Evolutionary conservation across 2,797 vertebrate genomes (phyloP).

Genomic region (Phataginus tricuspis): DNA sequence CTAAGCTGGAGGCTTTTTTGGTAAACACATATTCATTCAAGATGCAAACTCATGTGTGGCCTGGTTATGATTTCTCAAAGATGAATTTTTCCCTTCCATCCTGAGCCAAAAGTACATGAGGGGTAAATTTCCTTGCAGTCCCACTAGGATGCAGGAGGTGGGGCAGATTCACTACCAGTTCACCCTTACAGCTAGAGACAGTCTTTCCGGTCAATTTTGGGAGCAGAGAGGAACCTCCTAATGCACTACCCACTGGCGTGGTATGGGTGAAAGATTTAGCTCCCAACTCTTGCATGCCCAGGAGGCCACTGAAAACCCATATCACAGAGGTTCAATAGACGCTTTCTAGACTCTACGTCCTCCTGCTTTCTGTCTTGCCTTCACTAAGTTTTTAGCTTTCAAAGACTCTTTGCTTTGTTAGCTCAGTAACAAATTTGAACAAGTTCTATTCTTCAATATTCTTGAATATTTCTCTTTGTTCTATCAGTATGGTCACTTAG

Average conservation of each 20-base stretch:
- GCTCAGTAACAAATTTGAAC: background rate
- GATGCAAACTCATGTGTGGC: background rate
- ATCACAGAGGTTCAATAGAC: background rate
- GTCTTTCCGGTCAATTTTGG: background rate
- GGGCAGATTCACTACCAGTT: background rate
- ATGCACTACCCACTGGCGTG: background rate
- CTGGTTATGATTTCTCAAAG: background rate
- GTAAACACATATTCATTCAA: background rate
- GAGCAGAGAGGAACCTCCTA: background rate
- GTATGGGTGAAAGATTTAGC: background rate
- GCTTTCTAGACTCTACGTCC: background rate
- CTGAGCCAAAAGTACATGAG: background rate
- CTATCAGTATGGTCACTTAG: background rate
- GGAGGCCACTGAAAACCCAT: too few relatives aligned
- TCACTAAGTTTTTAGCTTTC: background rate
- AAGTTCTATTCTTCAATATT: background rate
- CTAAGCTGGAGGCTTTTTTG: background rate
- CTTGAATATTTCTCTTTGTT: background rate
- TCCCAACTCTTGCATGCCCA: background rate
- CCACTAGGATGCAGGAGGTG: background rate
- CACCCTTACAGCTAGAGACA: background rate
- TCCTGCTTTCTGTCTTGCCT: background rate
- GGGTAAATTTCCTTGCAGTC: background rate
- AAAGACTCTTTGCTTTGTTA: background rate
- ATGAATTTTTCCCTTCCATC: background rate